Evolutionary conservation across 92 coral and sea anemone species (phyloP), one percentile per base, ranked within the genome.

Genomic region (Bergia sp.): DNA sequence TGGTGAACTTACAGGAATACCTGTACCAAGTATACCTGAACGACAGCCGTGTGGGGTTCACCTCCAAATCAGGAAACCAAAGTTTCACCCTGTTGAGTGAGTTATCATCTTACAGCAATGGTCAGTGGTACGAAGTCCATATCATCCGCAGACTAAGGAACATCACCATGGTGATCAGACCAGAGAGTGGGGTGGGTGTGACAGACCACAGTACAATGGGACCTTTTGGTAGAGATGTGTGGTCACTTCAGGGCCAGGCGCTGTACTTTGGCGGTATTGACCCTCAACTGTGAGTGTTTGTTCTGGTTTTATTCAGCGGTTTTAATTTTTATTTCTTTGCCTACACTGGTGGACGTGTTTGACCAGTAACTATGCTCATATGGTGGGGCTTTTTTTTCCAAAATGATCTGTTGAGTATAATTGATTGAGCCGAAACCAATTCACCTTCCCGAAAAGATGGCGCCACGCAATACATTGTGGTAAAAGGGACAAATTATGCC

Each of bases 91-190:
- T 97, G 37, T 37, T 66, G 3, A 95, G 94, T 73, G 86, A 85
- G 79, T 87, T 91, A 74, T 89, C 93, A 7, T 84, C 94, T 45
- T 97, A 97, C 88, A 91, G 90, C 49, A 88, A 95, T 82, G 99
- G 99, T 73, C 96, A 93, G 88, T 97, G 99, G 99, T 94, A 95
- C 76, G 90, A 91, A 45, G 94, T 95, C 29, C 92, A 86, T 40
- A 92, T 94, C 82, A 89, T 92, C 2, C 96, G 99, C 43, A 91
- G 95, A 77, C 95, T 97, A 73, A 92, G 86, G 73, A 97, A 95
- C 23, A 90, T 93, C 7, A 92, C 96, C 61, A 95, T 97, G 91
- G 86, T 88, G 40, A 83, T 97, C 76, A 92, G 90, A 65, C 94
- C 93, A 38, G 90, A 89, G 61, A 89, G 80, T 80, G 91, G 92